phyloP scores from a whole-genome alignment of 2,888 invertebrate species.

The Acleris cristana region DNA sequence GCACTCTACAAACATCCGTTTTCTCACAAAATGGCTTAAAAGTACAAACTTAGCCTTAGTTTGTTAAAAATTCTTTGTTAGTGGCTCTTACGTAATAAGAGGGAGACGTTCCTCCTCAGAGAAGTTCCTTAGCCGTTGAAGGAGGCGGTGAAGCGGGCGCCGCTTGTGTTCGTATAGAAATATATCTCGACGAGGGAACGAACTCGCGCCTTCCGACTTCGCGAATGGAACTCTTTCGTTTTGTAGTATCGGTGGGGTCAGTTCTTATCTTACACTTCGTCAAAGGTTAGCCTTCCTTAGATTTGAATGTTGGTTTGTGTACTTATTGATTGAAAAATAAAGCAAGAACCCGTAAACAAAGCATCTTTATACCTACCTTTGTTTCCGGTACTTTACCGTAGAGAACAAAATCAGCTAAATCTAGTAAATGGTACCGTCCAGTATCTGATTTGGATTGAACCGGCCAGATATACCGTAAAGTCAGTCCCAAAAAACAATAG shows the following conservation, averaged over 20 bases:
- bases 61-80: not conserved
- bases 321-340: too few relatives aligned
- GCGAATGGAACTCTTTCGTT: too few relatives aligned
- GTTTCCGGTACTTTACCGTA: not conserved
- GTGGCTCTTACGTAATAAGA: conserved; percentile 11
- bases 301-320: too few relatives aligned
- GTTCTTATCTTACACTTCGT: too few relatives aligned
- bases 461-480: conserved; percentile 25
- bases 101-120: not conserved
- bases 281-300: too few relatives aligned
- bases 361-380: not conserved
- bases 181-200: conserved; percentile 12
- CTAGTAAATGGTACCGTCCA: not conserved
- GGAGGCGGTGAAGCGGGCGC: conserved; percentile 2
- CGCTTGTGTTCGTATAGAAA: conserved; percentile 8
- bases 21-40: too few relatives aligned
- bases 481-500: conserved; percentile 41
- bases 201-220: not conserved
- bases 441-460: conserved; percentile 2
- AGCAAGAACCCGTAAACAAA: not conserved
- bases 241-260: too few relatives aligned
- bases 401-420: not conserved
- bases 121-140: not conserved
- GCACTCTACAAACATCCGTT: too few relatives aligned
- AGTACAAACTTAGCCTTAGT: too few relatives aligned